These are phyloP conservation scores for Lordiphosa clarofinis DNA, from an alignment of 1,140 invertebrate species.

Conservation along the genomic window DNA sequence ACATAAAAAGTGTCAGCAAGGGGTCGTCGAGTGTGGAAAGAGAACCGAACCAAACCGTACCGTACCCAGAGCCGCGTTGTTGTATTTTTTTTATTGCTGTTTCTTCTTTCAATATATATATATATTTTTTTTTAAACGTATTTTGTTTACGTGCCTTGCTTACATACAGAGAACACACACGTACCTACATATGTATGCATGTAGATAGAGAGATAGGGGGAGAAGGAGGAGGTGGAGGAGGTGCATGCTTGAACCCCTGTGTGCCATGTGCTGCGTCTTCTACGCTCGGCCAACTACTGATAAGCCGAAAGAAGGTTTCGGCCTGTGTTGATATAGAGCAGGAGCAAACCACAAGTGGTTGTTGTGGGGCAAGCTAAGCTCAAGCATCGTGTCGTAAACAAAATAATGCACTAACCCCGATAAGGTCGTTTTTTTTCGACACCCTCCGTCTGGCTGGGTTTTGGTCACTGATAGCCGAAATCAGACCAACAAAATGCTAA, in stretches of 20 bases:
- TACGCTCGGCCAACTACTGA: no score
- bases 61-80: neutral
- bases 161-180: slow-evolving; percentile 32
- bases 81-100: slow-evolving; percentile 1
- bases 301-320: no score
- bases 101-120: slow-evolving; percentile 26
- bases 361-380: neutral
- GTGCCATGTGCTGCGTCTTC: no score
- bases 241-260: neutral
- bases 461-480: slow-evolving; percentile 5
- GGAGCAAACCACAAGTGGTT: no score
- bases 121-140: slow-evolving; percentile 13
- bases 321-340: no score
- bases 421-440: slow-evolving; percentile 9
- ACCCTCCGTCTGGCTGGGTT: neutral
- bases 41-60: neutral
- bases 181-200: slow-evolving; percentile 1
- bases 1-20: slow-evolving; percentile 53
- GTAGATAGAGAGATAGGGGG: neutral
- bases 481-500: neutral
- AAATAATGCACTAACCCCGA: neutral
- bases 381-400: slow-evolving; percentile 4
- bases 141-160: slow-evolving; percentile 39
- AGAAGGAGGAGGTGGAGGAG: neutral
- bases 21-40: slow-evolving; percentile 23